Conservation (phyloP, 2,797 vertebrate genomes). For the Gorsachius magnificus region DNA sequence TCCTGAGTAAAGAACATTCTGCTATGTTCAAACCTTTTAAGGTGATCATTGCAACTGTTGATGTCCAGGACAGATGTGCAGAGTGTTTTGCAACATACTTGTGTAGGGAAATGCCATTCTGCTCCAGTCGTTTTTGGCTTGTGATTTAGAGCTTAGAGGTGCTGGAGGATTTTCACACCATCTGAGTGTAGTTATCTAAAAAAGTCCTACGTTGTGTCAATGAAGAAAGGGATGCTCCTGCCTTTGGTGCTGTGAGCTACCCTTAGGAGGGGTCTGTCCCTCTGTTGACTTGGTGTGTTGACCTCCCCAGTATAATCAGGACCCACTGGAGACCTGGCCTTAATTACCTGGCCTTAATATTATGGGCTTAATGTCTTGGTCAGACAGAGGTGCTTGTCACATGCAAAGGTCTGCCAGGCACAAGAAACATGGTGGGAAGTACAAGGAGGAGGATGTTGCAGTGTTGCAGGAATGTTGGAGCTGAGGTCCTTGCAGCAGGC, state of each 20-base stretch:
- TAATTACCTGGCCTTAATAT: background rate
- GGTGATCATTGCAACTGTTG: background rate
- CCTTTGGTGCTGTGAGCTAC: background rate
- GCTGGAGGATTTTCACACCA: background rate
- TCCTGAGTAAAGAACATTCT: conserved; percentile 41
- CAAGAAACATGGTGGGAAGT: background rate
- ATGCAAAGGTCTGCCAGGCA: background rate
- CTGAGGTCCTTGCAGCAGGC: accelerated
- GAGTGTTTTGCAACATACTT: background rate
- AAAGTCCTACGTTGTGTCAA: background rate
- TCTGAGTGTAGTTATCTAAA: background rate
- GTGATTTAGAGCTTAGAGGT: background rate
- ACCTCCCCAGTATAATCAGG: background rate
- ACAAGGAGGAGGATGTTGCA: background rate
- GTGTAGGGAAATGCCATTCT: background rate
- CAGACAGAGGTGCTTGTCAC: background rate
- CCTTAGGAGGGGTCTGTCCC: background rate
- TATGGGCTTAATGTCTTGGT: background rate
- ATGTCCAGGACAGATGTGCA: conserved; percentile 8
- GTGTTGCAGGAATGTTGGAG: background rate
- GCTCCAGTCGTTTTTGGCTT: background rate
- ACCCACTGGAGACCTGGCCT: background rate
- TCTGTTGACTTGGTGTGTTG: background rate
- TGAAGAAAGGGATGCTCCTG: background rate
- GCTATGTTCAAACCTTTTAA: conserved; percentile 1